A percentile compares a stretch with the other conserved stretches of the same genome.
Evolutionary conservation across 2,888 invertebrate species (phyloP).

Genomic region (Subacronicta megacephala): DNA sequence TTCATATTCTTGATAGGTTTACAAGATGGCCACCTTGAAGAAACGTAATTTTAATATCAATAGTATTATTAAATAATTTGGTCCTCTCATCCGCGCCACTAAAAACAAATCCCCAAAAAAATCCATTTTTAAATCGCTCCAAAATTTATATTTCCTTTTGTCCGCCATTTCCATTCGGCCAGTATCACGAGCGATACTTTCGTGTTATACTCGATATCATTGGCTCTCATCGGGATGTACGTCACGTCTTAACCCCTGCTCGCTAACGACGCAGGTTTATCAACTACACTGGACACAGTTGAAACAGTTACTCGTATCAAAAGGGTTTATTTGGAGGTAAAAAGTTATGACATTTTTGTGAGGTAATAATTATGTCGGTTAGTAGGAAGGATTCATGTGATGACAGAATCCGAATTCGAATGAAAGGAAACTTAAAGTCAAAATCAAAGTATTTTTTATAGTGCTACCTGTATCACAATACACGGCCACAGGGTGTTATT

Average conservation of each 20-base stretch:
- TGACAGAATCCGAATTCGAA: not conserved
- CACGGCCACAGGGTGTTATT: too few species aligned
- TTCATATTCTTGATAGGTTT: too few species aligned
- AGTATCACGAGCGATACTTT: constrained; percentile 45
- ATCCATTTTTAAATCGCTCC: constrained; percentile 18
- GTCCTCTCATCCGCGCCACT: not conserved
- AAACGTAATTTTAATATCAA: too few species aligned
- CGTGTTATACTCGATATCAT: constrained; percentile 54
- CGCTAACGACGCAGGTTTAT: constrained; percentile 63
- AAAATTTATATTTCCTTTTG: constrained; percentile 33
- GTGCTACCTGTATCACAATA: too few species aligned
- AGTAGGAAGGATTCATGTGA: constrained; percentile 1
- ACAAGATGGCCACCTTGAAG: too few species aligned
- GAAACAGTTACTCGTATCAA: constrained; percentile 46
- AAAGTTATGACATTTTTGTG: constrained; percentile 19
- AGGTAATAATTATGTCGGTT: too few species aligned
- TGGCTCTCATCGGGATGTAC: constrained; percentile 48
- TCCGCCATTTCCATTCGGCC: constrained; percentile 41
- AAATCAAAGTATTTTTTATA: too few species aligned
- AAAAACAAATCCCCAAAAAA: not conserved
- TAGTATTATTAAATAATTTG: too few species aligned
- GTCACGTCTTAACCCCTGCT: constrained; percentile 62
- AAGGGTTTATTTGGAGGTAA: constrained; percentile 32
- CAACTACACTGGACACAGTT: constrained; percentile 51
- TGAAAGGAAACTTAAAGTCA: too few species aligned